Evolutionary conservation across 2,797 vertebrate species (phyloP).

Genomic region (Amblyraja radiata): DNA sequence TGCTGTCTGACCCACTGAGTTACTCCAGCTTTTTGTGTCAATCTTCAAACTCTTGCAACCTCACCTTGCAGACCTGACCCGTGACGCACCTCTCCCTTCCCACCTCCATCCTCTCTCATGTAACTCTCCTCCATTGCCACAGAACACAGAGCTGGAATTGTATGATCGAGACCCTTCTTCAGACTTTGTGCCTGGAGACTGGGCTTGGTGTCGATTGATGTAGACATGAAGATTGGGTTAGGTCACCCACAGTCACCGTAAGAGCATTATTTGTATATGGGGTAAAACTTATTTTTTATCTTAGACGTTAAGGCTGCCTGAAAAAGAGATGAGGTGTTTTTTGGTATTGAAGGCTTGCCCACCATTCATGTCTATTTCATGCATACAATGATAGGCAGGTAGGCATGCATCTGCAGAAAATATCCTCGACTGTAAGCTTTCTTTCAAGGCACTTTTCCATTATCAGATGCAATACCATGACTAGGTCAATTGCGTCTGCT

Average conservation of each 20-base stretch:
- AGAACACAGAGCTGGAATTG: too few species aligned
- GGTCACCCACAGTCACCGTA: background rate
- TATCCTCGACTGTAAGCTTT: background rate
- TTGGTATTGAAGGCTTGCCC: background rate
- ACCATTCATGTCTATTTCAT: background rate
- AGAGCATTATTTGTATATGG: background rate
- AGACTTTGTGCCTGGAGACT: too few species aligned
- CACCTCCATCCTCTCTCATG: too few species aligned
- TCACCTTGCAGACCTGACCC: too few species aligned
- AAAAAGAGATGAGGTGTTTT: background rate
- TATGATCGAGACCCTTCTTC: too few species aligned
- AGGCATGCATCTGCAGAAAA: background rate
- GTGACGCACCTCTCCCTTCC: too few species aligned
- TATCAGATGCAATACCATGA: background rate
- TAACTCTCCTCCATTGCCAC: too few species aligned
- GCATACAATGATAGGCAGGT: background rate
- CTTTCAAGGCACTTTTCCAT: background rate
- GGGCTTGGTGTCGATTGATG: background rate
- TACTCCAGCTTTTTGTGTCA: too few species aligned
- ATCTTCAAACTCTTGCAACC: too few species aligned
- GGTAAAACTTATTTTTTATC: background rate
- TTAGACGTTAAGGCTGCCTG: background rate
- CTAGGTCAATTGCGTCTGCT: background rate
- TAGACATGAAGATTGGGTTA: background rate
- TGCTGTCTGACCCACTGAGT: too few species aligned